phyloP scores from a whole-genome alignment of 2,797 vertebrate genomes.

The Girardinus metallicus region DNA sequence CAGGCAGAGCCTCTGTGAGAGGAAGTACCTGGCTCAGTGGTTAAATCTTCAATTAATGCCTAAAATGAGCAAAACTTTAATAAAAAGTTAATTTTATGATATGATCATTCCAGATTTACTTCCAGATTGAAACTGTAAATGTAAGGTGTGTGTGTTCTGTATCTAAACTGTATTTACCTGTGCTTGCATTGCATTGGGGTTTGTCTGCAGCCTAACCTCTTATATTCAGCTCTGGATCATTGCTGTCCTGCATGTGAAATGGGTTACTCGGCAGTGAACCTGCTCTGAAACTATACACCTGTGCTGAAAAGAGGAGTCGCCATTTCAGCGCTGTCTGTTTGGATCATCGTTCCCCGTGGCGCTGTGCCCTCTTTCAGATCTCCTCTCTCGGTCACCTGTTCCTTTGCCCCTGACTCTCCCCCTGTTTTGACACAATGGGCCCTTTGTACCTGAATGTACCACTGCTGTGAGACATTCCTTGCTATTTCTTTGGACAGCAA shows the following conservation, averaged over 20 bases:
- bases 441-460: slow-evolving; percentile 64
- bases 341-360: slow-evolving; percentile 70
- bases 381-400: slow-evolving; percentile 69
- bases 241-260: slow-evolving; percentile 50
- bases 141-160: neutral
- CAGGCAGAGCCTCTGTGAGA: slow-evolving; percentile 1
- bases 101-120: neutral
- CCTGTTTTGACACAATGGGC: slow-evolving; percentile 63
- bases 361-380: slow-evolving; percentile 67
- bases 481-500: slow-evolving; percentile 58
- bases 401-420: slow-evolving; percentile 64
- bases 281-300: slow-evolving; percentile 73
- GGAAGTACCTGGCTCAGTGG: neutral
- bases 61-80: neutral
- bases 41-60: neutral
- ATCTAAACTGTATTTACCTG: too few species aligned
- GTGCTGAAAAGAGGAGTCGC: slow-evolving; percentile 70
- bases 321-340: slow-evolving; percentile 73
- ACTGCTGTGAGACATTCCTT: slow-evolving; percentile 59
- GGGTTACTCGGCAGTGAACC: slow-evolving; percentile 53
- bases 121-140: neutral
- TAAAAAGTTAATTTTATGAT: neutral
- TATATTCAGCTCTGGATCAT: slow-evolving; percentile 35
- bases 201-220: slow-evolving; percentile 29
- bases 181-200: slow-evolving; percentile 22